Percentiles rank a stretch among this genome's conserved stretches.
phyloP scores from a whole-genome alignment of 2,113 vertebrate genomes.

The Pachyramphus minor region DNA sequence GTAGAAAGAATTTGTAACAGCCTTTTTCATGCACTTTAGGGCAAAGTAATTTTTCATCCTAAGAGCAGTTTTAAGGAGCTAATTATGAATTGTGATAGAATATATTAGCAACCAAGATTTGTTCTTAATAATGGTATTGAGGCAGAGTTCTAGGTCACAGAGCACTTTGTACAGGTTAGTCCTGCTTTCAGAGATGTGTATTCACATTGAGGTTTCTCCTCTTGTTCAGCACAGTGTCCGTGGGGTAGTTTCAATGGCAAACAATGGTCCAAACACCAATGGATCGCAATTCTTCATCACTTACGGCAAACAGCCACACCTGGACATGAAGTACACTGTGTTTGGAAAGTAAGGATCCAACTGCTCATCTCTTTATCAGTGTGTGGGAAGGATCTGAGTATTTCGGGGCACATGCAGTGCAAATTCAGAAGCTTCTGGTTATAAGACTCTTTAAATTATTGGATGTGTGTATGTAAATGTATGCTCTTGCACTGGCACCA shows the following conservation, averaged over 20 bases:
- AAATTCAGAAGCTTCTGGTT: background rate
- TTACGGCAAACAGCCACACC: slow-evolving; percentile 93
- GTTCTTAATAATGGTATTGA: background rate
- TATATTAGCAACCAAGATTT: background rate
- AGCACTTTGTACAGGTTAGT: background rate
- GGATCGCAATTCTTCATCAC: slow-evolving; percentile 96
- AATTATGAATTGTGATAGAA: background rate
- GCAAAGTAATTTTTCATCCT: background rate
- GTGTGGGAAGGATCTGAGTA: background rate
- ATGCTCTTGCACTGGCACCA: background rate
- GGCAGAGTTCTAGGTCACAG: background rate
- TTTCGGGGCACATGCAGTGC: background rate
- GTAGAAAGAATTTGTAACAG: background rate
- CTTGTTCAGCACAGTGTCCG: slow-evolving; percentile 88
- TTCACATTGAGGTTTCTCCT: background rate
- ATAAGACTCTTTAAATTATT: background rate
- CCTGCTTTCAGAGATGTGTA: background rate
- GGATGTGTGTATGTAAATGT: background rate
- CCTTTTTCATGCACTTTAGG: background rate
- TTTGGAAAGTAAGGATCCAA: slow-evolving; percentile 89
- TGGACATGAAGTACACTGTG: slow-evolving; percentile 98
- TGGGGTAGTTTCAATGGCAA: slow-evolving; percentile 97
- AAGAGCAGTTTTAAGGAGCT: background rate
- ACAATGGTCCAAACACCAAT: slow-evolving; percentile 94
- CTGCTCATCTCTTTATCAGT: background rate